phyloP scores from a whole-genome alignment of 2,797 vertebrate species.

The Lepilemur ruficaudatus region DNA sequence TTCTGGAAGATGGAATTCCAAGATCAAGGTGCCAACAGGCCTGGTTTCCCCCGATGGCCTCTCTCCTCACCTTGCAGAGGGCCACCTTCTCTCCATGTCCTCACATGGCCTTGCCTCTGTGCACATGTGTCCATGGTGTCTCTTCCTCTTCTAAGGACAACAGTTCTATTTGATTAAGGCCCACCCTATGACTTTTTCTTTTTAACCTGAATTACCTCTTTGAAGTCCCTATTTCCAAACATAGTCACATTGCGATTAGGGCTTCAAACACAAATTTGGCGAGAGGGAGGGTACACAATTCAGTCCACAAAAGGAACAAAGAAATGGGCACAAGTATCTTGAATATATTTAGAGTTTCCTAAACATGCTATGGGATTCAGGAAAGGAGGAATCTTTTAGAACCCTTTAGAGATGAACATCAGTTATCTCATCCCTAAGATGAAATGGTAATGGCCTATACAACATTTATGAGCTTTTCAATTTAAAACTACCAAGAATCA shows the following conservation, averaged over 20 bases:
- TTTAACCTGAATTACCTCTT: not conserved
- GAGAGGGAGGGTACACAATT: not conserved
- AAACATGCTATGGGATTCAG: not conserved
- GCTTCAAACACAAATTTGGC: not conserved
- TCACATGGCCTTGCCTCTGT: not conserved
- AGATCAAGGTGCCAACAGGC: not conserved
- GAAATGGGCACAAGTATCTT: not conserved
- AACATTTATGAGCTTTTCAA: not conserved
- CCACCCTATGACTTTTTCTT: not conserved
- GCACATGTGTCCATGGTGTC: accelerated
- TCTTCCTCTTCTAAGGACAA: not conserved
- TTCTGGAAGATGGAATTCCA: not conserved
- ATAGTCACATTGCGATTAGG: not conserved
- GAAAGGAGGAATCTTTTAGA: not conserved
- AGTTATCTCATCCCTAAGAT: not conserved
- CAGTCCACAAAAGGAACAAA: not conserved
- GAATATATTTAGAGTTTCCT: not conserved
- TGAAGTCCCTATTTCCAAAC: not conserved
- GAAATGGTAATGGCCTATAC: accelerated
- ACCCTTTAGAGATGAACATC: not conserved
- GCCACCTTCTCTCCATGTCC: not conserved
- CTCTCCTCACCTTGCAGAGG: not conserved
- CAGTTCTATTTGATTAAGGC: not conserved
- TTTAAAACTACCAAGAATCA: not conserved
- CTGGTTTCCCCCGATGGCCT: not conserved